phyloP scores from a whole-genome alignment of 2,888 invertebrate genomes.

The Eremobia ochroleuca region DNA sequence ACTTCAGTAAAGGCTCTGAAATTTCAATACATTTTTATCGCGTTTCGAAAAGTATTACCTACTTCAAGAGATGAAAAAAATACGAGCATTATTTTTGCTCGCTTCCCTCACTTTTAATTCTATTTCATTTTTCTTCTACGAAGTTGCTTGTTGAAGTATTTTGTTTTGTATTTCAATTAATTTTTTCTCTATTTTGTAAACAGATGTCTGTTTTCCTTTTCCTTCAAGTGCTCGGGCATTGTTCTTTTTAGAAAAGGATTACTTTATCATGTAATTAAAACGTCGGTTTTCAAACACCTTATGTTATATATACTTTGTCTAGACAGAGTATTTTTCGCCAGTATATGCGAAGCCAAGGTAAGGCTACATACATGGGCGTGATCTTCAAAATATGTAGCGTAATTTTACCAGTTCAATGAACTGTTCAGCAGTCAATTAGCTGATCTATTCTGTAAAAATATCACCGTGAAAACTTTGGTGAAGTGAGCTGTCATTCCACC shows the following conservation, averaged over 20 bases:
- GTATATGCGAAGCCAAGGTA: background rate
- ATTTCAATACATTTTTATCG: constrained; percentile 33
- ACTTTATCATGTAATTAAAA: background rate
- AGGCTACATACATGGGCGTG: background rate
- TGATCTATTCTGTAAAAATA: background rate
- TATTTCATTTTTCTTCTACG: constrained; percentile 22
- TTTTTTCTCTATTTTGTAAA: constrained; percentile 17
- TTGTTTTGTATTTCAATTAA: constrained; percentile 37
- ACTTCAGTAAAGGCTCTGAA: constrained; percentile 3
- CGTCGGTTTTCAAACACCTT: background rate
- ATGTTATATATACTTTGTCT: no score
- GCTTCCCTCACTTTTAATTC: constrained; percentile 32
- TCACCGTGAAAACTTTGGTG: background rate
- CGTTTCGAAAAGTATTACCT: constrained; percentile 27
- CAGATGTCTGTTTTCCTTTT: constrained; percentile 8
- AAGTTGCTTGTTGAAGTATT: constrained; percentile 41
- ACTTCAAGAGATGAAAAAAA: constrained; percentile 41
- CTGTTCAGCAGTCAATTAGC: no score
- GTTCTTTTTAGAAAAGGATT: background rate
- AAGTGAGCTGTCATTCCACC: background rate
- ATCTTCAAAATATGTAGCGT: background rate
- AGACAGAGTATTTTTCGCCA: background rate
- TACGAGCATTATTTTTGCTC: constrained; percentile 3
- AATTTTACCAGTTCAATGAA: background rate
- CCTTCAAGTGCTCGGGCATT: background rate